These are phyloP conservation scores for Notarius lentiginosus DNA, from an alignment of 2,113 vertebrate genomes.

Conservation along the genomic window DNA sequence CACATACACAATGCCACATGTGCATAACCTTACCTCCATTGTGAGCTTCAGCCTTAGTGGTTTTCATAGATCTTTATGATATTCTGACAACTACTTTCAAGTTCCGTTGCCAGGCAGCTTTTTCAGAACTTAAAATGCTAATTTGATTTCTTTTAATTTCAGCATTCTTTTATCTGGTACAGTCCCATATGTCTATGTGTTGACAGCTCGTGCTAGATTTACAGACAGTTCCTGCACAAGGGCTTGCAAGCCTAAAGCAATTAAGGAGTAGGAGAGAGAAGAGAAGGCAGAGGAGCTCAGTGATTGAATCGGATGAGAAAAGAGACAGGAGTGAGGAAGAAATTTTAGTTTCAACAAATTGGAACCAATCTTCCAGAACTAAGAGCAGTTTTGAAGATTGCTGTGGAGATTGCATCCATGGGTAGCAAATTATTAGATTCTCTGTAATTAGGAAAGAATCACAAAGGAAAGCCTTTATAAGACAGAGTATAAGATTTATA, in stretches of 20 bases:
- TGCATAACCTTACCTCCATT: slow-evolving; percentile 1
- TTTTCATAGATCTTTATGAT: slow-evolving; percentile 35
- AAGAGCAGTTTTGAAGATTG: slow-evolving; percentile 2
- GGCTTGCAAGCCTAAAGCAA: slow-evolving; percentile 35
- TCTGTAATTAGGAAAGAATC: background rate
- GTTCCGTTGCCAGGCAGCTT: slow-evolving; percentile 36
- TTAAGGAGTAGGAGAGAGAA: slow-evolving; percentile 37
- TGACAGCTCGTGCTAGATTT: slow-evolving; percentile 46
- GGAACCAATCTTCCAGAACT: background rate
- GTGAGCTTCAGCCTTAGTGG: slow-evolving; percentile 18
- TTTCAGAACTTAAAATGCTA: slow-evolving; percentile 47
- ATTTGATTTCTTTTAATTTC: too few relatives aligned
- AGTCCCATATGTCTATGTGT: slow-evolving; percentile 48
- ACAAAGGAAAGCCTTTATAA: background rate
- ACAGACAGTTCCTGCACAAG: slow-evolving; percentile 25
- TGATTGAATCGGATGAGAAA: slow-evolving; percentile 1
- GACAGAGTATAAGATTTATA: background rate
- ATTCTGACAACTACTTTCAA: slow-evolving; percentile 42
- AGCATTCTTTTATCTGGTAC: slow-evolving; percentile 51
- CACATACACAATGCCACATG: background rate
- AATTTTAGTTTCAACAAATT: slow-evolving; percentile 4
- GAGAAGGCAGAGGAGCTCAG: slow-evolving; percentile 4
- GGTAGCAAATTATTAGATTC: background rate
- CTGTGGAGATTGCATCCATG: background rate
- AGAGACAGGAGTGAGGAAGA: background rate